Percentiles rank a stretch among this genome's conserved stretches.
These are phyloP conservation scores for Pandemis heparana DNA, from an alignment of 2,888 invertebrate species.

Conservation along the genomic window DNA sequence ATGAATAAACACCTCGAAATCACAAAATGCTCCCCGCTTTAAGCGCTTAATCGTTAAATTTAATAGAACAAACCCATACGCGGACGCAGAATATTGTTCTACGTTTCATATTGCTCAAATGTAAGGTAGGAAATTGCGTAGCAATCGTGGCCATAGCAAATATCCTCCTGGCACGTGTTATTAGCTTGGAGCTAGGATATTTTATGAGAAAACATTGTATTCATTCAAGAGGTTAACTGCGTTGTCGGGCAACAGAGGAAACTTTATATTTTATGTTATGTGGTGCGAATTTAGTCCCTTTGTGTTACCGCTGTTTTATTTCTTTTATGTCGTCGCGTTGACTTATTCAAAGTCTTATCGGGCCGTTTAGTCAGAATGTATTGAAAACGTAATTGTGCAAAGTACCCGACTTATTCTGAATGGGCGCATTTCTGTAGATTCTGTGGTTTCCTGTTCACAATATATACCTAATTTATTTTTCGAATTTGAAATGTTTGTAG, in stretches of 20 bases:
- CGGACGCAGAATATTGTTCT: background rate
- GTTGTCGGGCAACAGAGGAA: constrained; percentile 43
- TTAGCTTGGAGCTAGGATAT: constrained; percentile 55
- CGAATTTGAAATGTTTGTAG: background rate
- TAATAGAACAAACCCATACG: constrained; percentile 8
- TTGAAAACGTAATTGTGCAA: constrained; percentile 21
- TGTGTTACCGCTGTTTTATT: constrained; percentile 23
- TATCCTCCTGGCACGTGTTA: constrained; percentile 40
- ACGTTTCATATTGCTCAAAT: constrained; percentile 19
- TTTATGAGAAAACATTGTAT: constrained; percentile 63
- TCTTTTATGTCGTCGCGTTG: constrained; percentile 12
- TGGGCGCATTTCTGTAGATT: constrained; percentile 14
- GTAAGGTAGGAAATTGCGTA: constrained; percentile 44
- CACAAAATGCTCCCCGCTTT: constrained; percentile 33
- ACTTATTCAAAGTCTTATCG: constrained; percentile 27
- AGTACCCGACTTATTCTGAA: constrained; percentile 20
- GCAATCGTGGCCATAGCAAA: constrained; percentile 18
- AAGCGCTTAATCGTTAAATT: constrained; percentile 33
- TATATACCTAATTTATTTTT: background rate
- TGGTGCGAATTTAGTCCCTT: constrained; percentile 30
- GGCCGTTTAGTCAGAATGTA: constrained; percentile 23
- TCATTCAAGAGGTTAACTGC: constrained; percentile 53
- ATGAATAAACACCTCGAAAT: constrained; percentile 31
- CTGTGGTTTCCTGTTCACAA: background rate
- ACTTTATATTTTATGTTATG: constrained; percentile 29